Conservation (phyloP, 2,113 vertebrate species). For the Semnornis frantzii region DNA sequence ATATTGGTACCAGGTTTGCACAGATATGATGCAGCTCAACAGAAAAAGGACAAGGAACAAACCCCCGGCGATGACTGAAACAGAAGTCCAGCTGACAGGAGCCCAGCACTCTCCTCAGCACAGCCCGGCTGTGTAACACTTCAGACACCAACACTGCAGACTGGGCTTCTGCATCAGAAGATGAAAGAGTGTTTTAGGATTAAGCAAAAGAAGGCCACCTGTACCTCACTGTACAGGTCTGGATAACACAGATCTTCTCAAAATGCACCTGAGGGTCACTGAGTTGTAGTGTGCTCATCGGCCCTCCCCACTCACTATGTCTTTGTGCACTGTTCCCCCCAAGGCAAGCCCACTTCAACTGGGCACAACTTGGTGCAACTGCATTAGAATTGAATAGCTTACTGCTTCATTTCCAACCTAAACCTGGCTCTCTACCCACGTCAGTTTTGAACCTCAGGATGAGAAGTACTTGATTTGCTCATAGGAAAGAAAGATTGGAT, state of each 20-base stretch:
- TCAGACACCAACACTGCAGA: background rate
- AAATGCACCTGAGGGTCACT: background rate
- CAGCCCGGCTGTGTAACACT: accelerated
- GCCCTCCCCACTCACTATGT: accelerated
- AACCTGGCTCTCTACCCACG: background rate
- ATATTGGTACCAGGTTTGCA: background rate
- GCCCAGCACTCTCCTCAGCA: background rate
- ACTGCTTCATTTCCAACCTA: background rate
- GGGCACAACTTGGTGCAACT: background rate
- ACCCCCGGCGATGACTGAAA: background rate
- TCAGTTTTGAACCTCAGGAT: background rate
- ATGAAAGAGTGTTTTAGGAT: background rate
- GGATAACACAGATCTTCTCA: background rate
- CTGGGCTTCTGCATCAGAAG: accelerated
- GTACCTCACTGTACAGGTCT: background rate
- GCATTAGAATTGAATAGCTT: background rate
- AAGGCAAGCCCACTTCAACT: background rate
- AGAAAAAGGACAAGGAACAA: background rate
- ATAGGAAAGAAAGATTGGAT: background rate
- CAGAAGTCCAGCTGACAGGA: background rate
- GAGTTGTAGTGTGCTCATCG: background rate
- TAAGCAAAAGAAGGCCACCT: background rate
- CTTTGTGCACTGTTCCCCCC: background rate
- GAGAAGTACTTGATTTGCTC: background rate
- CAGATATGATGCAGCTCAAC: background rate